Evolutionary conservation across 2,888 invertebrate genomes (phyloP).

Genomic region (Schizotus pectinicornis): DNA sequence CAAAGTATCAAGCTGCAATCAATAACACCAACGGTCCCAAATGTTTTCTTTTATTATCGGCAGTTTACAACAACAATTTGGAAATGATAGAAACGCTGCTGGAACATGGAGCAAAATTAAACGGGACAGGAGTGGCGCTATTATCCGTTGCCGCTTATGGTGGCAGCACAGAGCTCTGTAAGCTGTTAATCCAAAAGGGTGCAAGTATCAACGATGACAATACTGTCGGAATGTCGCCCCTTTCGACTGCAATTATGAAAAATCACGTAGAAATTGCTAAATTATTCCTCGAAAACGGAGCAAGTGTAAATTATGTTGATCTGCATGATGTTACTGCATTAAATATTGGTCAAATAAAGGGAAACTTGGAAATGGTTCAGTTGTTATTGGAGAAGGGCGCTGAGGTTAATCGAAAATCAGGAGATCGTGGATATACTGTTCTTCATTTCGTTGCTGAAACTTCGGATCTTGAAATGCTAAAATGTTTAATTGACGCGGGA

Average conservation of each 20-base stretch:
- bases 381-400: no score
- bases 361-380: no score
- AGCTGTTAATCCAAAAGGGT: no score
- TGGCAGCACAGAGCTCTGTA: not conserved
- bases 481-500: no score
- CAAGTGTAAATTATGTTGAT: not conserved
- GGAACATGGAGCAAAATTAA: not conserved
- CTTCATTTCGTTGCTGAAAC: not conserved
- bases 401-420: not conserved
- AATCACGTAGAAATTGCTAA: not conserved
- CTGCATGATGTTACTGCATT: not conserved
- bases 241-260: not conserved
- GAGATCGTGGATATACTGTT: not conserved
- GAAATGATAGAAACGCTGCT: not conserved
- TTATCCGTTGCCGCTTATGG: not conserved
- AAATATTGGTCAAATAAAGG: no score
- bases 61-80: not conserved
- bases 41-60: not conserved
- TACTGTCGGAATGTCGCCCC: not conserved
- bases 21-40: not conserved
- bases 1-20: conserved; percentile 2
- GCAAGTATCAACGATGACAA: not conserved
- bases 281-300: not conserved
- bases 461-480: not conserved
- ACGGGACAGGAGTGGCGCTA: not conserved